Conservation (phyloP, 2,797 vertebrate species). For the Liasis olivaceus region DNA sequence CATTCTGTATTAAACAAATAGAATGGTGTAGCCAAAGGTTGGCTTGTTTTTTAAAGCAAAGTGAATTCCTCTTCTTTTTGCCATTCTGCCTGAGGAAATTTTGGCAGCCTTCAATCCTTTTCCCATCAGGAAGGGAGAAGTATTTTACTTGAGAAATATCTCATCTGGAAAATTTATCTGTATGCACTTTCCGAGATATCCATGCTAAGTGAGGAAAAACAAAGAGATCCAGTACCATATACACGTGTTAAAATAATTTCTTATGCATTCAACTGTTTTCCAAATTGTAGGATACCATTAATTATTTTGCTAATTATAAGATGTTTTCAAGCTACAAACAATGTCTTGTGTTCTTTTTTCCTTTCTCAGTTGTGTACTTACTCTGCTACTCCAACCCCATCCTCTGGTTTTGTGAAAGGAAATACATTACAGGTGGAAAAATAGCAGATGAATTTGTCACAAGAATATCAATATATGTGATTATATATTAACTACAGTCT, state of each 20-base stretch:
- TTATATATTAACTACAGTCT: neutral
- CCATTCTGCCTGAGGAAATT: neutral
- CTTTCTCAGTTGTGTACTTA: neutral
- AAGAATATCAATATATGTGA: neutral
- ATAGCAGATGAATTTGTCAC: neutral
- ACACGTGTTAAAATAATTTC: neutral
- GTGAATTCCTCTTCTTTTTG: neutral
- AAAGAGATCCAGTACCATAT: neutral
- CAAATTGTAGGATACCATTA: neutral
- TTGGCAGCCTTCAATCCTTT: neutral
- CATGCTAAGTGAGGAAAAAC: neutral
- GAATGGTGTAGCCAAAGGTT: neutral
- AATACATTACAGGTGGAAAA: neutral
- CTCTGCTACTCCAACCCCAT: neutral
- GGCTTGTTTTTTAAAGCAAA: neutral
- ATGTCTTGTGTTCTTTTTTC: accelerated
- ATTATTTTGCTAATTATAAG: neutral
- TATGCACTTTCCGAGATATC: neutral
- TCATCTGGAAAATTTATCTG: neutral
- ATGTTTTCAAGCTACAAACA: neutral
- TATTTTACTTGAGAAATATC: neutral
- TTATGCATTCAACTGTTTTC: neutral
- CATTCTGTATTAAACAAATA: neutral
- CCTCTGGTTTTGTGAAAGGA: conserved; percentile 13
- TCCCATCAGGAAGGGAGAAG: neutral